phyloP scores from a whole-genome alignment of 2,888 invertebrate genomes.

The Mythimna impura region DNA sequence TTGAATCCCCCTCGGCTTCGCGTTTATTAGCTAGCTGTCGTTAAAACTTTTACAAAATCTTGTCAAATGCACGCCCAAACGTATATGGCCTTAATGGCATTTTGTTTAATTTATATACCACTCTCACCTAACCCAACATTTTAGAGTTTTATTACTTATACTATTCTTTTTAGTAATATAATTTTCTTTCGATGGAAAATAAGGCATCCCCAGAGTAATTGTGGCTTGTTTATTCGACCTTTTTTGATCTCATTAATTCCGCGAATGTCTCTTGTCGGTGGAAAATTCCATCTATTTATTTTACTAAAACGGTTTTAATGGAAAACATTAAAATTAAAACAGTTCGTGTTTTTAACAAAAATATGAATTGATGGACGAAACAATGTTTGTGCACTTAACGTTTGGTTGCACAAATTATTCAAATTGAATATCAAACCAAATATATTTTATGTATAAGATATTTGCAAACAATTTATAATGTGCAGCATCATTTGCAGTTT shows the following conservation, averaged over 20 bases:
- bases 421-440: conserved; percentile 21
- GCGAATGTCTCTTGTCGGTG: conserved; percentile 45
- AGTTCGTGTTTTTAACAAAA: conserved; percentile 24
- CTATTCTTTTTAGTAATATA: conserved; percentile 41
- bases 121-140: conserved; percentile 28
- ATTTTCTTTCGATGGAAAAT: conserved; percentile 42
- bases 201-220: conserved; percentile 28
- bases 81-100: conserved; percentile 27
- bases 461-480: conserved; percentile 1
- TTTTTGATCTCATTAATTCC: conserved; percentile 57
- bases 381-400: conserved; percentile 29
- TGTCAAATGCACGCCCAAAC: conserved; percentile 30
- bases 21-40: conserved; percentile 76
- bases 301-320: conserved; percentile 46
- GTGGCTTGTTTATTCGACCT: conserved; percentile 46
- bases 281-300: conserved; percentile 50
- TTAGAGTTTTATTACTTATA: conserved; percentile 32
- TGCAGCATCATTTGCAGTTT: background rate
- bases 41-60: conserved; percentile 71
- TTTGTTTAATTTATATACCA: conserved; percentile 36
- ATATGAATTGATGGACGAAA: conserved; percentile 36
- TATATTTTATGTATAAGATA: conserved; percentile 9
- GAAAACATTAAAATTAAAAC: conserved; percentile 31
- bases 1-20: conserved; percentile 63
- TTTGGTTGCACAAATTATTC: conserved; percentile 24